Conservation (phyloP, 2,797 vertebrate species). For the Acanthurus leucopareius region DNA sequence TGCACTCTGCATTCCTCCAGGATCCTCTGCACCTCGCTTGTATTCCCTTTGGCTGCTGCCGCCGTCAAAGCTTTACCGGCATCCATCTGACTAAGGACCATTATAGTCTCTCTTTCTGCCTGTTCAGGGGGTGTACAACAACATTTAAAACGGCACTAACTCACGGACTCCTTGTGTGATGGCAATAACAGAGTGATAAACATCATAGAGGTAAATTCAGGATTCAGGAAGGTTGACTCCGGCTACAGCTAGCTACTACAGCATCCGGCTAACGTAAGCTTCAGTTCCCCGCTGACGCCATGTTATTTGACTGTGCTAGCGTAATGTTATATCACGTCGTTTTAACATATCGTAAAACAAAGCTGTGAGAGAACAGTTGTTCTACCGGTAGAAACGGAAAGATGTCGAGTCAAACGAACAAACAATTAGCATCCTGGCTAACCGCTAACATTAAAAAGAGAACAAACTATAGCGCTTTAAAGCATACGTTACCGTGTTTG, state of each 20-base stretch:
- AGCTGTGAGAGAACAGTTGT: background rate
- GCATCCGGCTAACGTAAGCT: constrained; percentile 61
- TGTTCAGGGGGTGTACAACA: constrained; percentile 35
- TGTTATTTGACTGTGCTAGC: constrained; percentile 38
- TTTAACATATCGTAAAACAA: background rate
- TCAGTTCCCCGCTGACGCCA: constrained; percentile 63
- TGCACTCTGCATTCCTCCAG: constrained; percentile 89
- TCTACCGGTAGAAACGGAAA: background rate
- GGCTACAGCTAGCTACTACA: constrained; percentile 55
- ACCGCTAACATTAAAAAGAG: constrained; percentile 55
- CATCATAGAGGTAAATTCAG: background rate
- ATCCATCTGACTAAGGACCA: constrained; percentile 88
- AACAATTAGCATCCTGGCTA: constrained; percentile 73
- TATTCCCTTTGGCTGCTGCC: constrained; percentile 89
- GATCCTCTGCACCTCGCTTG: constrained; percentile 87
- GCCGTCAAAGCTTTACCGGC: constrained; percentile 88
- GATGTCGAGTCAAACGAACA: constrained; percentile 1
- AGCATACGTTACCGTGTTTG: constrained; percentile 52
- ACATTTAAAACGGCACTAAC: background rate
- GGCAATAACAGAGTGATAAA: background rate
- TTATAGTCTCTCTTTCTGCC: constrained; percentile 62
- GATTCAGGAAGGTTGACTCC: constrained; percentile 2
- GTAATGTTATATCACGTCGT: background rate
- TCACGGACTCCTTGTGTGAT: too few species aligned
- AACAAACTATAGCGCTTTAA: background rate